Evolutionary conservation across 2,113 vertebrate genomes (phyloP).

Genomic region (Cyrtonyx montezumae): DNA sequence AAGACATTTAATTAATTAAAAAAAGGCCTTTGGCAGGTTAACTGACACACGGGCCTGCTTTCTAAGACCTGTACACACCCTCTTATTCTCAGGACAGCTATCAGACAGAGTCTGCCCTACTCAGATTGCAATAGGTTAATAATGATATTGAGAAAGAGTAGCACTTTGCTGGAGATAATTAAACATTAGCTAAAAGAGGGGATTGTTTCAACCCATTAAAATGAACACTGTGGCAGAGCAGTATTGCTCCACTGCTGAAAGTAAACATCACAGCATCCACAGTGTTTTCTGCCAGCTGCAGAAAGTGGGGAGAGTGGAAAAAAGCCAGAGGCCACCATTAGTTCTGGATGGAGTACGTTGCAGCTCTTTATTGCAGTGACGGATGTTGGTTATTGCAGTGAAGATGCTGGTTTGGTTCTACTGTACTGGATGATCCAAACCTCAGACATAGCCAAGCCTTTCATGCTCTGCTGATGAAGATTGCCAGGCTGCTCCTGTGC

Average conservation of each 20-base stretch:
- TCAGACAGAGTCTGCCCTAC: neutral
- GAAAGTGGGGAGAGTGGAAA: neutral
- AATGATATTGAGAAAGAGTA: neutral
- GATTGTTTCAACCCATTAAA: neutral
- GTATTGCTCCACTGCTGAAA: neutral
- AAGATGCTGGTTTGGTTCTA: neutral
- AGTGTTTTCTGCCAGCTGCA: neutral
- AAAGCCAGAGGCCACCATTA: neutral
- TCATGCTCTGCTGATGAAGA: neutral
- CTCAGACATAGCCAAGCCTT: neutral
- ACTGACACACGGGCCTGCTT: neutral
- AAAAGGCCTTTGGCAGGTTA: neutral
- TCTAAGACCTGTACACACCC: neutral
- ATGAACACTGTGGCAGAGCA: neutral
- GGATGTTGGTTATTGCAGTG: too few species aligned
- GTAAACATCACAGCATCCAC: neutral
- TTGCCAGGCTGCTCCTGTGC: neutral
- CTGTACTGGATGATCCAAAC: fast-evolving
- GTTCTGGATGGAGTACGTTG: neutral
- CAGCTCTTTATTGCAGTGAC: neutral
- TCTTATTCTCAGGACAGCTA: neutral
- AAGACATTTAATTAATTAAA: neutral
- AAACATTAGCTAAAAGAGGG: neutral
- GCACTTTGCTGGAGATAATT: neutral
- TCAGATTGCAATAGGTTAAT: neutral